Evolutionary conservation across 1,140 invertebrate species (phyloP), one percentile per base, ranked within the genome.

Genomic region (Gonatopus flavifemur): DNA sequence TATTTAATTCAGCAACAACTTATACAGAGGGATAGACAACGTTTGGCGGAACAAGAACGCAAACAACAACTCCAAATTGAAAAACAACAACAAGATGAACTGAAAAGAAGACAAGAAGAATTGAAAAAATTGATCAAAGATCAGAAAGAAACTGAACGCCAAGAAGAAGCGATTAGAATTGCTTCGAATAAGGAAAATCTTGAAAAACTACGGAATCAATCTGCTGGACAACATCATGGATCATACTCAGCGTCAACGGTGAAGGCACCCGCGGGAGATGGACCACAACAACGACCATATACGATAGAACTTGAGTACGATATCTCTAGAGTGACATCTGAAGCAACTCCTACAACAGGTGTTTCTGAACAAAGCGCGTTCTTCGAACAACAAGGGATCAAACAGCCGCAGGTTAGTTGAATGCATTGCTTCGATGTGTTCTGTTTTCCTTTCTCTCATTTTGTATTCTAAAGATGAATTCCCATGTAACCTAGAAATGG

Each of bases 1-100:
- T 77, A 67, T 20, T 32, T 71, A 25, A 36, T 76, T 0, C 74
- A 76, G 42, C 74, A 73, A 19, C 74, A 76, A 33, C 20, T 77
- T 3, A 54, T 77, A 28, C 66, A 76, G 35, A 67, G 67, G 20
- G 73, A 76, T 22, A 62, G 72, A 21, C 59, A 67, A 19, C 47
- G 65, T n/a, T 37, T 76, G 13, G 56, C 59, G 3, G 72, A 77
- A 33, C 68, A 74, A 31, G 70, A 74, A 31, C 38, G 59, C 6
- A 57, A 65, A 22, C 62, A 69, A 44, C 69, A 72, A 22, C 52
- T 67, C n/a, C 62, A 74, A 31, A 18, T 76, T 0, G 64, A 71
- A 25, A 56, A 55, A n/a, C 57, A 70, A 25, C 64, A 72, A 32
- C 58, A 70, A 15, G 64, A 73, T 31, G 72, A 75, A 24, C 41